phyloP scores from a whole-genome alignment of 2,113 vertebrate genomes.

The Genyomyrus donnyi region DNA sequence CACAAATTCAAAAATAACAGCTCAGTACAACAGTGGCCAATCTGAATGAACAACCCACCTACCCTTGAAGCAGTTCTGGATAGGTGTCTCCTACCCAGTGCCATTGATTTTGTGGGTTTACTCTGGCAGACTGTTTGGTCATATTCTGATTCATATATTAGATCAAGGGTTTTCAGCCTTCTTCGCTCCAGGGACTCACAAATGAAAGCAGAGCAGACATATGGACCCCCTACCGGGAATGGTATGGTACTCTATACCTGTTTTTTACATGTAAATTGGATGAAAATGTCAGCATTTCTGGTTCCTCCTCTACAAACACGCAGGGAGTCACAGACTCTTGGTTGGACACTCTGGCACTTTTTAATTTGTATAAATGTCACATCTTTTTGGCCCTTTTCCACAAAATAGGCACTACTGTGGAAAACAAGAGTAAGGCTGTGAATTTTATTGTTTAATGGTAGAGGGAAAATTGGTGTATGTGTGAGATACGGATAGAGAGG shows the following conservation, averaged over 20 bases:
- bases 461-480: not conserved
- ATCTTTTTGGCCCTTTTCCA: not conserved
- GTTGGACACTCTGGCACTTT: not conserved
- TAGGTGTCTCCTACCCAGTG: not conserved
- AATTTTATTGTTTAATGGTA: not conserved
- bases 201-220: not conserved
- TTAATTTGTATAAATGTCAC: not conserved
- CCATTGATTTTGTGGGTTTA: not conserved
- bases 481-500: conserved; percentile 6
- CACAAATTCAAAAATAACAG: not conserved
- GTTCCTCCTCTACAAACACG: not conserved
- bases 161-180: not conserved
- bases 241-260: not conserved
- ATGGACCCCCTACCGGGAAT: not conserved
- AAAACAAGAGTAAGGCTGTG: not conserved
- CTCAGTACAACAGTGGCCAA: not conserved
- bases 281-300: not conserved
- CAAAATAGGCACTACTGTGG: not conserved
- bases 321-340: not conserved
- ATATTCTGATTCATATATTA: not conserved
- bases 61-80: not conserved
- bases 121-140: not conserved
- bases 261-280: not conserved
- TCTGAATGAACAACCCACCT: not conserved
- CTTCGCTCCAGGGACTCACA: not conserved